A percentile compares a stretch with the other conserved stretches of the same genome.
Evolutionary conservation across 2,113 vertebrate genomes (phyloP).

Genomic region (Cacatua alba): DNA sequence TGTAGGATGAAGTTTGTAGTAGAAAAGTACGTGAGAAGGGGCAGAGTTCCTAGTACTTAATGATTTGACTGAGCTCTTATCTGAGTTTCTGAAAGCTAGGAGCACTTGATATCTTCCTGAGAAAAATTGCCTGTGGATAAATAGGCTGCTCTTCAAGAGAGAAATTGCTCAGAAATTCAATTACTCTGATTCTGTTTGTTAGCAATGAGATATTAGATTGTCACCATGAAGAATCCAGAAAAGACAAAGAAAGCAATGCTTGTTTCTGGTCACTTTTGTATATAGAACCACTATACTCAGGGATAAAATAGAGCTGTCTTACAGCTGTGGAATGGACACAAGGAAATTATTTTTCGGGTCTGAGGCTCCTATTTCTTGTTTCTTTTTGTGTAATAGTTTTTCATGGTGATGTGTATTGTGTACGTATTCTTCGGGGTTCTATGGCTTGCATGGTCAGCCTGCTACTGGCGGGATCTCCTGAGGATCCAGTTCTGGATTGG

Average conservation of each 20-base stretch:
- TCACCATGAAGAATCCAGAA: not conserved
- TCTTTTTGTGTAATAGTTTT: conserved; percentile 82
- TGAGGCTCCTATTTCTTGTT: conserved; percentile 33
- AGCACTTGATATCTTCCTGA: not conserved
- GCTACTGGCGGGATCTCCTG: conserved; percentile 92
- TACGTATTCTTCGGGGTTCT: conserved; percentile 91
- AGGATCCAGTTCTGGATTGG: conserved; percentile 97
- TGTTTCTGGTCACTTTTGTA: not conserved
- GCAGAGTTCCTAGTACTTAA: not conserved
- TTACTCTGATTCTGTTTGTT: not conserved
- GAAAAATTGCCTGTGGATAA: not conserved
- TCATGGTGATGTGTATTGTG: conserved; percentile 96
- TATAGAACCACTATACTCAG: not conserved
- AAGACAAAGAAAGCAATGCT: not conserved
- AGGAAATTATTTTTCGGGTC: not conserved
- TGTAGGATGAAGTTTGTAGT: not conserved
- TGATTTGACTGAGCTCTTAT: not conserved
- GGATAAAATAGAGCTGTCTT: not conserved
- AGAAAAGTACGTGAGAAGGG: not conserved
- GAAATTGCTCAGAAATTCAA: not conserved
- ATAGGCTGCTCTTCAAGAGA: not conserved
- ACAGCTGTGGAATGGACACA: not conserved
- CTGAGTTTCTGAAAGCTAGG: not conserved
- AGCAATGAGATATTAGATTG: not conserved
- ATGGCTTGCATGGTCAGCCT: conserved; percentile 92